These are phyloP conservation scores for Arrhamphus sclerolepis DNA, from an alignment of 2,797 vertebrate genomes.

Conservation along the genomic window DNA sequence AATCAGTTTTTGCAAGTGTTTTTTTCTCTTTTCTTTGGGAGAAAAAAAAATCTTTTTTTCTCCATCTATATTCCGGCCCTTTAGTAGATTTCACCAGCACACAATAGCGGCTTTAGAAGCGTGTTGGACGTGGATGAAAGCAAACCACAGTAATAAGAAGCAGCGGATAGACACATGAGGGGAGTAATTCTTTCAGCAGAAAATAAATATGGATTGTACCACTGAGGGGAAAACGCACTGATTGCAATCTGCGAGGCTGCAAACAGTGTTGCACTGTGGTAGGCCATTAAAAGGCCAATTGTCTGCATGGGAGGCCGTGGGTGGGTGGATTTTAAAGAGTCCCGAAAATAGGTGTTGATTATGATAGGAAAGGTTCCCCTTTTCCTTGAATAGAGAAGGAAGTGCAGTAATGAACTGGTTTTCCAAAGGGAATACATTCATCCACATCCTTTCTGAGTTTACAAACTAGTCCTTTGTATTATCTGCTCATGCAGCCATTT, in stretches of 20 bases:
- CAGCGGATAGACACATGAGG: conserved; percentile 88
- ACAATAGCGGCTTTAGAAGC: conserved; percentile 87
- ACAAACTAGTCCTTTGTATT: conserved; percentile 16
- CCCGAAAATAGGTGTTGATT: conserved; percentile 86
- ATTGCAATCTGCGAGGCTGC: conserved; percentile 86
- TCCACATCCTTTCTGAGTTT: conserved; percentile 45
- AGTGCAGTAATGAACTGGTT: conserved; percentile 69
- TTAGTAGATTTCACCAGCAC: conserved; percentile 82
- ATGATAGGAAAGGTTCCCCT: conserved; percentile 77
- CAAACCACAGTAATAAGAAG: conserved; percentile 87
- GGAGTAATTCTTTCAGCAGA: conserved; percentile 85
- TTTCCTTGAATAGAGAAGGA: conserved; percentile 81
- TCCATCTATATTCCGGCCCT: conserved; percentile 71
- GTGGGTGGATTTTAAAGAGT: conserved; percentile 81
- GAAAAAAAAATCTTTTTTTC: conserved; percentile 73
- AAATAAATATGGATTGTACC: conserved; percentile 90
- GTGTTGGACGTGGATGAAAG: conserved; percentile 91
- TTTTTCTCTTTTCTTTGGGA: conserved; percentile 33
- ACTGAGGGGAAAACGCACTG: conserved; percentile 79
- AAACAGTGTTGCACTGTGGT: conserved; percentile 88
- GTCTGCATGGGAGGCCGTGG: conserved; percentile 75
- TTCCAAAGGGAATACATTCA: conserved; percentile 50
- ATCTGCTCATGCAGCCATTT: background rate
- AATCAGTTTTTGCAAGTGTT: conserved; percentile 49
- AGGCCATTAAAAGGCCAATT: conserved; percentile 85